These are phyloP conservation scores for Nasonia oneida DNA, from an alignment of 2,888 invertebrate species.

Conservation along the genomic window DNA sequence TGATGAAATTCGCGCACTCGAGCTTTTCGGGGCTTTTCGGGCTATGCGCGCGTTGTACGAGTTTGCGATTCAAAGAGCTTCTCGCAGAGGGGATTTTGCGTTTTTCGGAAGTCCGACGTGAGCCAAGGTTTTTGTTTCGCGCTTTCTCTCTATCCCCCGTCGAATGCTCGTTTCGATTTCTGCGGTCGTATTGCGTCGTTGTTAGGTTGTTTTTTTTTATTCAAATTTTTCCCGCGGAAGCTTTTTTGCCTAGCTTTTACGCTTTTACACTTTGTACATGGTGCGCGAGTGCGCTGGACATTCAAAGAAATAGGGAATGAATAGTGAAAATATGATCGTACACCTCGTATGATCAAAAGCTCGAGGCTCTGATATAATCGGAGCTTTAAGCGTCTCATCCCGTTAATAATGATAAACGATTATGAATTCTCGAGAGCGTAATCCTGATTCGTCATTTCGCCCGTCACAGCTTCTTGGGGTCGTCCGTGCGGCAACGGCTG, in stretches of 20 bases:
- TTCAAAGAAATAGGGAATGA: neutral
- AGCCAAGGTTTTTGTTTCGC: slow-evolving; percentile 25
- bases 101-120: neutral
- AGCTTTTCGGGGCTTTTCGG: slow-evolving; percentile 15
- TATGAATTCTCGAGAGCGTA: slow-evolving; percentile 50
- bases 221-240: neutral
- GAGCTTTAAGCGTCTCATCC: neutral
- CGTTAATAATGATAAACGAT: slow-evolving; percentile 55
- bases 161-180: slow-evolving; percentile 25
- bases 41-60: neutral
- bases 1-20: slow-evolving; percentile 34
- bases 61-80: slow-evolving; percentile 19
- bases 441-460: slow-evolving; percentile 56
- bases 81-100: neutral
- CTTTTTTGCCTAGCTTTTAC: neutral
- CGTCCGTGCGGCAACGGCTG: neutral
- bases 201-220: neutral
- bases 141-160: neutral
- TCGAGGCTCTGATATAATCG: neutral
- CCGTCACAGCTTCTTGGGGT: slow-evolving; percentile 17
- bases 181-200: neutral
- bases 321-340: neutral
- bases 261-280: neutral
- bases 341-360: neutral
- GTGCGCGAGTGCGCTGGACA: neutral